Evolutionary conservation across 2,113 vertebrate genomes (phyloP), one percentile per base, ranked within the genome.

Genomic region (Rafetus swinhoei): DNA sequence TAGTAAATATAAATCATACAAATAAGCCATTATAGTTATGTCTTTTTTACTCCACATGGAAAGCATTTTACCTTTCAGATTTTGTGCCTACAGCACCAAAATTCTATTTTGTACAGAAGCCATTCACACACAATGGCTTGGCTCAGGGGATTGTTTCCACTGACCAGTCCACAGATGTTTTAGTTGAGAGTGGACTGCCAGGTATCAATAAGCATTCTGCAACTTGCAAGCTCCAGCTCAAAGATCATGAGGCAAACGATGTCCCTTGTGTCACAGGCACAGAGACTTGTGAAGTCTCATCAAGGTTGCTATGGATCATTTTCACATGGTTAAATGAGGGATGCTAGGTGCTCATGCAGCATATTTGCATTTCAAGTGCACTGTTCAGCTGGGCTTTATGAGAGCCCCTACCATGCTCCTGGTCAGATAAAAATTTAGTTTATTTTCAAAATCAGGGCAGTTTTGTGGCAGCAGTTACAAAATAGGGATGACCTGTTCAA

Each of bases 271-370:
- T 79, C 74, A 4, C 22, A 87, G 19, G 24, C 32, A 16, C 32
- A 4, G 7, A 22, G 13, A 56, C 92, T 87, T 57, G 79, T 72
- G 45, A 45, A 76, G 22, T 11, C 5, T 45, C 0, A 0, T 77
- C 50, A 39, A 76, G 24, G n/a, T 65, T 93, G 86, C 54, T 19
- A 1, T 74, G 79, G 83, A 65, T 81, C 80, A 32, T 87, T 95
- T 56, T 69, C 8, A 69, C 4, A 15, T 65, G 32, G 14, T 65
- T 6, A 65, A 54, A 57, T 14, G 13, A 45, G 87, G 83, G 65
- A 79, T 79, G 74, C 65, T 52, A 82, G 35, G 83, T 80, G 54
- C 81, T 90, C 53, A 53, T 45, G 14, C 27, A 90, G 69, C 55
- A 74, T 79, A 25, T 59, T 59, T n/a, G n/a, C 5, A 56, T 18